Conservation (phyloP, 1,140 invertebrate genomes). For the Lordiphosa mommai region DNA sequence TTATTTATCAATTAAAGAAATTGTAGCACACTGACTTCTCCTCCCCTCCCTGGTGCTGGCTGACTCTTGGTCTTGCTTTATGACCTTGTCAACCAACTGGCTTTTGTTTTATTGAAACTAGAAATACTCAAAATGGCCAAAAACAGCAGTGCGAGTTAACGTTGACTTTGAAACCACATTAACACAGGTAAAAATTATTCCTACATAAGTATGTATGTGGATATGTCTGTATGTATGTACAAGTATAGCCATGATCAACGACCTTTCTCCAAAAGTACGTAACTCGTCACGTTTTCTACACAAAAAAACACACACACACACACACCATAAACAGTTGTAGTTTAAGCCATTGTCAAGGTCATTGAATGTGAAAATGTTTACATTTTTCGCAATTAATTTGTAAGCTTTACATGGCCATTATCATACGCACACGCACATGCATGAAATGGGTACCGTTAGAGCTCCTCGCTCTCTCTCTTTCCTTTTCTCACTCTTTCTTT, state of each 20-base stretch:
- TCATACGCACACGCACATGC: slow-evolving; percentile 4
- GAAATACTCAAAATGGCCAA: slow-evolving; percentile 8
- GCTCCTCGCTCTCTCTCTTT: too few species aligned
- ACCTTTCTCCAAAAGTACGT: slow-evolving; percentile 35
- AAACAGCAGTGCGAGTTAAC: slow-evolving; percentile 5
- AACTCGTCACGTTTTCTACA: slow-evolving; percentile 56
- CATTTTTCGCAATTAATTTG: slow-evolving; percentile 10
- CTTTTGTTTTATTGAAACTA: slow-evolving; percentile 4
- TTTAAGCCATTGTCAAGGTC: slow-evolving; percentile 10
- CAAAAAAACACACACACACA: slow-evolving; percentile 5
- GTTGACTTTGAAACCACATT: neutral
- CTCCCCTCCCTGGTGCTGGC: neutral
- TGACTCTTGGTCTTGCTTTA: slow-evolving; percentile 2
- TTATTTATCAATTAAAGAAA: too few species aligned
- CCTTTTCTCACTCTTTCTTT: slow-evolving; percentile 6
- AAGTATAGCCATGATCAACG: slow-evolving; percentile 28
- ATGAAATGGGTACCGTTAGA: neutral
- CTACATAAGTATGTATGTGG: slow-evolving; percentile 1
- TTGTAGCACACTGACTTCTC: too few species aligned
- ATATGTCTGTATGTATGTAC: slow-evolving; percentile 42
- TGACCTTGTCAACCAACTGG: neutral
- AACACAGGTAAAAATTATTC: neutral
- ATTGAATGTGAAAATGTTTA: slow-evolving; percentile 12
- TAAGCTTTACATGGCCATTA: slow-evolving; percentile 5
- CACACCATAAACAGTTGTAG: slow-evolving; percentile 7